Evolutionary conservation across 2,888 invertebrate genomes (phyloP).

Genomic region (Itoplectis maculator): DNA sequence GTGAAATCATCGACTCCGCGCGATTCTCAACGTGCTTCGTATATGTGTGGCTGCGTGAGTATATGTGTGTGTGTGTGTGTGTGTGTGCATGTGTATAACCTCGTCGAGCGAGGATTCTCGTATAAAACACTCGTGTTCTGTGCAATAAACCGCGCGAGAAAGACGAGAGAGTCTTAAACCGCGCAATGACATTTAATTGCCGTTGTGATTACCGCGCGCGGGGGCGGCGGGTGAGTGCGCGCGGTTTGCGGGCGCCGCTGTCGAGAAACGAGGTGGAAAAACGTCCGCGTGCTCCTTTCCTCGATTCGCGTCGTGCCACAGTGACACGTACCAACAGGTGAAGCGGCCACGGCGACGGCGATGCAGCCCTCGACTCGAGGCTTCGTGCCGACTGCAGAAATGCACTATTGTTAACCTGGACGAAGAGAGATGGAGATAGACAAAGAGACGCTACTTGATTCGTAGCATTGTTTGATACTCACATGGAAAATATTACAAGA

Average conservation of each 20-base stretch:
- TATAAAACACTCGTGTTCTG: constrained; percentile 11
- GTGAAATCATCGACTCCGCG: constrained; percentile 56
- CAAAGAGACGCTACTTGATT: background rate
- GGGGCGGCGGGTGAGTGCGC: background rate
- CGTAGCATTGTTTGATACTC: background rate
- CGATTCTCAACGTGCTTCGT: constrained; percentile 31
- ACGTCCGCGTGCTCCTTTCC: constrained; percentile 20
- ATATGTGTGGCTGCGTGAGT: too few species aligned
- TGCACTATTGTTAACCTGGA: background rate
- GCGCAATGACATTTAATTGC: constrained; percentile 55
- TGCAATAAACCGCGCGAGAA: constrained; percentile 22
- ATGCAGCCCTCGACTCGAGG: constrained; percentile 8
- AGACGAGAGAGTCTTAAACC: constrained; percentile 24
- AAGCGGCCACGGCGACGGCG: too few species aligned
- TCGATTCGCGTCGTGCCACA: background rate
- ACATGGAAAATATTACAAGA: background rate
- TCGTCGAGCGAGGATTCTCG: constrained; percentile 2
- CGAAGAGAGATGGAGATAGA: background rate
- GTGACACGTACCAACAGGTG: constrained; percentile 21
- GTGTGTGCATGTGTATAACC: constrained; percentile 37
- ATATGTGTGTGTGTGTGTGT: background rate
- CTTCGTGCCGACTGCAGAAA: background rate
- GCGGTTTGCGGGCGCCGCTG: too few species aligned
- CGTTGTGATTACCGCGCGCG: constrained; percentile 22
- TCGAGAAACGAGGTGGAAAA: constrained; percentile 11